phyloP scores from a whole-genome alignment of 2,113 vertebrate genomes.

The Clarias macrocephalus region DNA sequence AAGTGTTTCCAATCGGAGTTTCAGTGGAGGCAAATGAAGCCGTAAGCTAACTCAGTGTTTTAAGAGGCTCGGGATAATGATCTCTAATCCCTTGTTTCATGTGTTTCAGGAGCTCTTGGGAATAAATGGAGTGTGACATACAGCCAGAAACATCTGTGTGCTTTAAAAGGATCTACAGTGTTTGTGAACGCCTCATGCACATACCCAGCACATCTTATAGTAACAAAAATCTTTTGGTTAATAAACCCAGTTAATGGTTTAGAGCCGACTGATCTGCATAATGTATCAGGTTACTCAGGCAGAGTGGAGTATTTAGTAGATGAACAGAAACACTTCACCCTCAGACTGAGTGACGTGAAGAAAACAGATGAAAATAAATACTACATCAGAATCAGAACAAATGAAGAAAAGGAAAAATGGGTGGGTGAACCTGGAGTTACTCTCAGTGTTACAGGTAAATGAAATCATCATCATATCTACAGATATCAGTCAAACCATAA shows the following conservation, averaged over 20 bases:
- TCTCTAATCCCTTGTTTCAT: not conserved
- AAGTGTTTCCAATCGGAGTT: not conserved
- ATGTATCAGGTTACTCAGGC: not conserved
- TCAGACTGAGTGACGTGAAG: conserved; percentile 28
- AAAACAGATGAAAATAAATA: too few species aligned
- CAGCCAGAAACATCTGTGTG: not conserved
- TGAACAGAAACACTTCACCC: conserved; percentile 8
- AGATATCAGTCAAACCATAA: not conserved
- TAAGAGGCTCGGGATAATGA: not conserved
- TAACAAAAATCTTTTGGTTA: not conserved
- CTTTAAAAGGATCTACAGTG: conserved; percentile 30
- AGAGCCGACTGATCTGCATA: not conserved
- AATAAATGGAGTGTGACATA: not conserved
- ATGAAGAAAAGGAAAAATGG: not conserved
- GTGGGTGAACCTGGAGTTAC: not conserved
- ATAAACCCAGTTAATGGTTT: not conserved
- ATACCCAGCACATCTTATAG: not conserved
- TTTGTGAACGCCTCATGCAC: conserved; percentile 5
- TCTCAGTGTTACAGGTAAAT: conserved; percentile 11
- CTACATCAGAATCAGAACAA: too few species aligned
- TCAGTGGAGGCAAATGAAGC: not conserved
- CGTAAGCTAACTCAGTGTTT: too few species aligned
- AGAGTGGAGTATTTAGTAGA: conserved; percentile 12
- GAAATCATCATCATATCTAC: too few species aligned
- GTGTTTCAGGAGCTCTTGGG: conserved; percentile 33